A percentile compares a stretch with the other conserved stretches of the same genome.
These are phyloP conservation scores for Dipus sagitta DNA, from an alignment of 2,797 vertebrate genomes.

Conservation along the genomic window DNA sequence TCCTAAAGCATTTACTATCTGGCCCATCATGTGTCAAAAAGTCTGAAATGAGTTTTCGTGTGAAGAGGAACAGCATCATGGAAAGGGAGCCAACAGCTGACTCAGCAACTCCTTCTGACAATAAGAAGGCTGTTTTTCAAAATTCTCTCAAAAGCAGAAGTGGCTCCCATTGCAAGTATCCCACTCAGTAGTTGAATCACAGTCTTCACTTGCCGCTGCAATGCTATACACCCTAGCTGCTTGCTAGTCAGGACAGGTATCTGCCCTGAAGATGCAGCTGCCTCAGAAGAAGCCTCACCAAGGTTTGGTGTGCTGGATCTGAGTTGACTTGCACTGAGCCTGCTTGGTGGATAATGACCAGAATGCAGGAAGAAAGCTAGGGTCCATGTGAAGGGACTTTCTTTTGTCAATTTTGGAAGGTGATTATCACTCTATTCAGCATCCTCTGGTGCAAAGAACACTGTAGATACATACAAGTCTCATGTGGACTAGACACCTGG, in stretches of 20 bases:
- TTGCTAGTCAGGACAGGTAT: constrained; percentile 10
- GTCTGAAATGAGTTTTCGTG: constrained; percentile 70
- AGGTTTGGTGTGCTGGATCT: neutral
- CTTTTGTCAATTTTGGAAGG: neutral
- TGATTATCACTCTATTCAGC: neutral
- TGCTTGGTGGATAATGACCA: neutral
- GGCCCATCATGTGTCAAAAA: constrained; percentile 78
- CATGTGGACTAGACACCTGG: no score
- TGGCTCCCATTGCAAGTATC: constrained; percentile 76
- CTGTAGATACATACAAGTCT: neutral
- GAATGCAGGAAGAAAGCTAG: neutral
- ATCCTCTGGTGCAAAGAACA: neutral
- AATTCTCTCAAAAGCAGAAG: constrained; percentile 65
- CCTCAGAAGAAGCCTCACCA: neutral
- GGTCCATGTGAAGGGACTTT: neutral
- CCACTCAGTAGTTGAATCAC: constrained; percentile 20
- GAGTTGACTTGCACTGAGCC: neutral
- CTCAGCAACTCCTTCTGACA: constrained; percentile 73
- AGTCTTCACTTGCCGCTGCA: neutral
- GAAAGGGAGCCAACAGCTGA: constrained; percentile 68
- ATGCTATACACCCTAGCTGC: neutral
- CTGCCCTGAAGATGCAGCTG: neutral
- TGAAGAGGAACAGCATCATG: constrained; percentile 69
- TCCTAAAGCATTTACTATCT: constrained; percentile 65
- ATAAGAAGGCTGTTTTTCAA: constrained; percentile 72